Base-by-base conservation (phyloP, 2,888 invertebrate genomes). In the Plagodis dolabraria region DNA sequence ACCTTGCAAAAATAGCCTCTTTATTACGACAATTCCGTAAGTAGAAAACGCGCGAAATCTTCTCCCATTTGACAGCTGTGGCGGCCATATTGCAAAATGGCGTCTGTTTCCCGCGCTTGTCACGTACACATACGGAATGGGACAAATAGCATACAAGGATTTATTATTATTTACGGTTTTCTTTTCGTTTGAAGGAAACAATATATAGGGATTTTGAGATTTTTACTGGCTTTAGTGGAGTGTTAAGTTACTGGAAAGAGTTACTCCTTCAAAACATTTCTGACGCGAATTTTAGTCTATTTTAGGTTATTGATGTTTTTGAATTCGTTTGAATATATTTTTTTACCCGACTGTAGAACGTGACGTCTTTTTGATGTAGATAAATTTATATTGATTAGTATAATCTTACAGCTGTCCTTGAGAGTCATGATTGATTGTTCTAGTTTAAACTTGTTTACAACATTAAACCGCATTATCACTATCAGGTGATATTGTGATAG, bases 41-140 rank as follows among this genome's bases (percentile, higher is more conserved):
- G 50, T 50, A 33, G 50, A 50, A 68, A 53, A 49, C 54, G 68
- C 62, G 65, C 47, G 64, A 65, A 67, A 56, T 45, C 48, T 56
- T 63, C 61, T 64, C 64, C 45, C 62, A 34, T 69, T 67, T 72
- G 70, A 72, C 72, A 70, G 70, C 60, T 59, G 63, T 53, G 67
- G 60, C 68, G 33, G 67, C 68, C 69, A 71, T 71, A 66, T 67
- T 68, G 65, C 62, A 70, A 65, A 36, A 66, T 65, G 63, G 64
- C 65, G 65, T 53, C 40, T 11, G 44, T 51, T 65, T 63, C 60
- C 59, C 64, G 68, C 63, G 55, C 67, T 6, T 38, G 68, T 69
- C 72, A 72, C 72, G 72, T 69, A 42, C 47, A 46, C 38, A 11
- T 40, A 45, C 47, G 67, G 47, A 62, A 63, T 64, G 51, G 63